These are phyloP conservation scores for Acholoe squamosa DNA, from an alignment of 2,888 invertebrate species.

Conservation along the genomic window DNA sequence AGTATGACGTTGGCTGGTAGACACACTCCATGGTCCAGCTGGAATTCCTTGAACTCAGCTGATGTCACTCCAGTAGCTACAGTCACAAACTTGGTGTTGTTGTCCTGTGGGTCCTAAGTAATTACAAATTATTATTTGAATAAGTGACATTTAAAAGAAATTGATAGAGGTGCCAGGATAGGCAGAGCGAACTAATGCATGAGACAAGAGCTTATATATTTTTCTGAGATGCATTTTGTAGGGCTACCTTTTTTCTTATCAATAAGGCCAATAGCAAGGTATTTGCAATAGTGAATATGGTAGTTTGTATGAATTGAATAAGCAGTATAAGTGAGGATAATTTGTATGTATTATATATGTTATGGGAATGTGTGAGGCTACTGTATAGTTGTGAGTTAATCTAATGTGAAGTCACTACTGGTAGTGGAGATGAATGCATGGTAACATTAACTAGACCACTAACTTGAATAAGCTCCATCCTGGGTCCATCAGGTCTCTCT, in stretches of 20 bases:
- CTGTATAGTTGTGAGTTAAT: background rate
- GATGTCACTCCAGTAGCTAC: background rate
- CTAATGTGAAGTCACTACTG: background rate
- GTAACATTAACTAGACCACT: background rate
- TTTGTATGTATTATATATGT: background rate
- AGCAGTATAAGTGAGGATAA: background rate
- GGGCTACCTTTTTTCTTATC: background rate
- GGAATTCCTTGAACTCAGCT: conserved; percentile 37
- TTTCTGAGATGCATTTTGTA: background rate
- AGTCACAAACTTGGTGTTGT: background rate
- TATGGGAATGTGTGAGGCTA: background rate
- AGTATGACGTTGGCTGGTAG: conserved; percentile 45
- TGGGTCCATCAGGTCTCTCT: background rate
- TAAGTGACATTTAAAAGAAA: background rate
- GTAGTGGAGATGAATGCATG: background rate
- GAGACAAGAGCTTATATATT: background rate
- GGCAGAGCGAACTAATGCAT: background rate
- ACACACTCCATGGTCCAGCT: conserved; percentile 7
- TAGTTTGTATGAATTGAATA: too few relatives aligned
- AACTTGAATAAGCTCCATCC: background rate
- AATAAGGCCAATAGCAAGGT: too few relatives aligned
- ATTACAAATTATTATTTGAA: background rate
- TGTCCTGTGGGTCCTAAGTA: conserved; percentile 21
- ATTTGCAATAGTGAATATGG: too few relatives aligned
- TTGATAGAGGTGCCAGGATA: background rate